Evolutionary conservation across 30 jellyfish, hydroid and myxozoan genomes (phyloP).

Genomic region (Haliclystus octoradiatus): DNA sequence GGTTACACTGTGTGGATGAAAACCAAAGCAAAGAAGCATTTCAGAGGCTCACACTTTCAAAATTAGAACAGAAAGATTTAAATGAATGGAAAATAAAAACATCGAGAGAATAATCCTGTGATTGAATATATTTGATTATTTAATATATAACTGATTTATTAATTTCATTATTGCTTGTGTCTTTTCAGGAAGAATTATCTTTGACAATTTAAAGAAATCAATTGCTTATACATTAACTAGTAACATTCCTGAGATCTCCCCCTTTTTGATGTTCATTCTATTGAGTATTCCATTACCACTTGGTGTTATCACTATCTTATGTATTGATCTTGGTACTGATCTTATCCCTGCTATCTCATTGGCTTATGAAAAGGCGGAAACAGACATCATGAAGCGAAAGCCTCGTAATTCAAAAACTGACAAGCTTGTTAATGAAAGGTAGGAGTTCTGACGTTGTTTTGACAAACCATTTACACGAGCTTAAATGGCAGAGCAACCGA

Average conservation of each 20-base stretch:
- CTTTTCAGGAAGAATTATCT: constrained; percentile 1
- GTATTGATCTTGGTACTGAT: constrained; percentile 16
- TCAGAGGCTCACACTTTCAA: too few species aligned
- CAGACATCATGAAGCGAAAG: constrained; percentile 15
- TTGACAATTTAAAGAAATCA: constrained; percentile 13
- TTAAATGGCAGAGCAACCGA: too few species aligned
- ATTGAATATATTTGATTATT: neutral
- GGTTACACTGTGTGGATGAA: too few species aligned
- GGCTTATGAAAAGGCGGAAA: constrained; percentile 14
- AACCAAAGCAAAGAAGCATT: too few species aligned
- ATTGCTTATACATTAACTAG: constrained; percentile 17
- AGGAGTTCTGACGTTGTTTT: too few species aligned
- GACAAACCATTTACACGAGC: too few species aligned
- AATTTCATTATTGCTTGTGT: neutral
- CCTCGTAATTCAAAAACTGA: constrained; percentile 12
- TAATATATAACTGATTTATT: neutral
- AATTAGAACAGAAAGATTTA: too few species aligned
- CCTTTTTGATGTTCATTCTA: constrained; percentile 2
- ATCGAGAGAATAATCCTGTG: too few species aligned
- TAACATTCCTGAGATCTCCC: constrained; percentile 18
- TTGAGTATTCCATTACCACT: constrained; percentile 10
- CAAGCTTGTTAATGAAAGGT: constrained; percentile 4
- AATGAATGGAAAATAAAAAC: too few species aligned
- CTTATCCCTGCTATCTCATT: constrained; percentile 11
- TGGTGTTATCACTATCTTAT: constrained; percentile 4